Conservation (phyloP, 2,888 invertebrate species). For the Eremobia ochroleuca region DNA sequence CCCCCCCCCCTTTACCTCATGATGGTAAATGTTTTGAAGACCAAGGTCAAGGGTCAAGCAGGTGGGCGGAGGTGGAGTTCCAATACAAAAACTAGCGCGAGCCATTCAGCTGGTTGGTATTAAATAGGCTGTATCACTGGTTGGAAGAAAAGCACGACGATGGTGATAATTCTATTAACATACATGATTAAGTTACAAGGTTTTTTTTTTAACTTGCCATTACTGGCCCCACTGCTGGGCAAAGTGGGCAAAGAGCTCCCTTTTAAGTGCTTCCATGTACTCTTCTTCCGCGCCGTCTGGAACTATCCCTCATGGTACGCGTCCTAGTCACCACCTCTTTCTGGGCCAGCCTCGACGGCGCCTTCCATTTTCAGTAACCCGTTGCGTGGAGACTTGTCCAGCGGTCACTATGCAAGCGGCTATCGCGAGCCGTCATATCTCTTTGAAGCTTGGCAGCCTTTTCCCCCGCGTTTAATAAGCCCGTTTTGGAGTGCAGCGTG, state of each 20-base stretch:
- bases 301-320: neutral
- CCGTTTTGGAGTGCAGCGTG: neutral
- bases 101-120: neutral
- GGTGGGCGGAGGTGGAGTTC: neutral
- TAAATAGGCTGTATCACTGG: neutral
- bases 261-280: neutral
- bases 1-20: too few relatives aligned
- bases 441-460: neutral
- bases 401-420: neutral
- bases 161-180: neutral
- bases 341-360: neutral
- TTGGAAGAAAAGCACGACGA: neutral
- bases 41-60: neutral
- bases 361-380: too few relatives aligned
- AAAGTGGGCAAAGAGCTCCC: neutral
- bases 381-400: neutral
- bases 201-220: too few relatives aligned
- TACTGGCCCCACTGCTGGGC: neutral
- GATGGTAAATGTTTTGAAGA: neutral
- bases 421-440: neutral
- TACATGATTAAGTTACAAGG: neutral
- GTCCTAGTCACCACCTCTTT: neutral
- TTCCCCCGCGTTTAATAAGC: too few relatives aligned
- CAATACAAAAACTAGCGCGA: neutral
- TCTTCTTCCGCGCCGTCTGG: neutral